Evolutionary conservation across 2,888 invertebrate species (phyloP).

Genomic region (Mycalesis mineus): DNA sequence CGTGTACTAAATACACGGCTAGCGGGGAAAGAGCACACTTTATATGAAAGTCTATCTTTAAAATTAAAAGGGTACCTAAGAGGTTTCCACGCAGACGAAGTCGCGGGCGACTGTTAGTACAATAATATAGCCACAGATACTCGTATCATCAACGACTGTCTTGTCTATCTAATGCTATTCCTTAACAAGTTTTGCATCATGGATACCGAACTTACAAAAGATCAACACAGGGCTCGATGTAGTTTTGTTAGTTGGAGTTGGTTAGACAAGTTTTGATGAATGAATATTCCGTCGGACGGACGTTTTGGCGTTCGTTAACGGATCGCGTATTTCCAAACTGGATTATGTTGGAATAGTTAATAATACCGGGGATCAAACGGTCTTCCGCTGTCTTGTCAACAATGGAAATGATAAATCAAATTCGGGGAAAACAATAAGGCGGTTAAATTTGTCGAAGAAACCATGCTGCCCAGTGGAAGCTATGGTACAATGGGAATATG

Average conservation of each 20-base stretch:
- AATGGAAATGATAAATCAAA: slow-evolving; percentile 60
- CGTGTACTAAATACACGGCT: too few relatives aligned
- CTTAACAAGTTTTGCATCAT: too few relatives aligned
- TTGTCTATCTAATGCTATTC: too few relatives aligned
- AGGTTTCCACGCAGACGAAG: too few relatives aligned
- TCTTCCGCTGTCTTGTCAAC: slow-evolving; percentile 43
- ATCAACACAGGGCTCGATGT: not conserved
- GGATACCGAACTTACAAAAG: too few relatives aligned
- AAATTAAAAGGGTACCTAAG: too few relatives aligned
- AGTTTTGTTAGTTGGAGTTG: slow-evolving; percentile 16
- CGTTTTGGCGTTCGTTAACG: slow-evolving; percentile 18
- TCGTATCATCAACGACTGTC: too few relatives aligned
- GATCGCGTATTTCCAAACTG: slow-evolving; percentile 21
- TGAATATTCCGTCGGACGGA: slow-evolving; percentile 1
- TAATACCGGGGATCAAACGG: slow-evolving; percentile 43
- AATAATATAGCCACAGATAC: too few relatives aligned
- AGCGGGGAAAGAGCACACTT: too few relatives aligned
- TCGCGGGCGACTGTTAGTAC: too few relatives aligned
- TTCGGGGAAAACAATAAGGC: slow-evolving; percentile 48
- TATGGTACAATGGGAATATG: too few relatives aligned
- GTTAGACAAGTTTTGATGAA: slow-evolving; percentile 19
- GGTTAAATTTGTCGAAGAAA: slow-evolving; percentile 35
- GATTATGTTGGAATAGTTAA: slow-evolving; percentile 31
- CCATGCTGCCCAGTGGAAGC: slow-evolving; percentile 8
- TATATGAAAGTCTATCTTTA: too few relatives aligned